Conservation (phyloP, 2,888 invertebrate genomes). For the Acanthosepion pharaonis region DNA sequence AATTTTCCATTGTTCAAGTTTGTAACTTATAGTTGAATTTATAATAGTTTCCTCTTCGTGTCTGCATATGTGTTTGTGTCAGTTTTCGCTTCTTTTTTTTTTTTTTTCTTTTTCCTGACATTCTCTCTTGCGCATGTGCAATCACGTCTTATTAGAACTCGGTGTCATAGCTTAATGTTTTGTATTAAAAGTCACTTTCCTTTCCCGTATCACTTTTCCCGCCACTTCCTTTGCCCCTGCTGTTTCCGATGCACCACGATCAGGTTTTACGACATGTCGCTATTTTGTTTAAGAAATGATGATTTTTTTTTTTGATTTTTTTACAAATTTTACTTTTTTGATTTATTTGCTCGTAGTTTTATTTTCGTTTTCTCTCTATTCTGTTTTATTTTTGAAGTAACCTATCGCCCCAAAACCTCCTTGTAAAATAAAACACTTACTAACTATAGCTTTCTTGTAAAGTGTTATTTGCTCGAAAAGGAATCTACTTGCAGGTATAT, state of each 20-base stretch:
- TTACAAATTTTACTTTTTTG: background rate
- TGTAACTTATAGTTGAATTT: too few relatives aligned
- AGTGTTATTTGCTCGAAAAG: too few relatives aligned
- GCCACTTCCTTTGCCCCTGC: background rate
- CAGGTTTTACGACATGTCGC: background rate
- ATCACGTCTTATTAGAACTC: background rate
- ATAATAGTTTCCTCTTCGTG: background rate
- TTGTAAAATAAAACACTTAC: too few relatives aligned
- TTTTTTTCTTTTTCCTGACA: background rate
- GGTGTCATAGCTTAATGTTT: background rate
- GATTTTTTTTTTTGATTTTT: background rate
- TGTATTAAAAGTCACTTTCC: background rate
- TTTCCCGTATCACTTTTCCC: background rate
- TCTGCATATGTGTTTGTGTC: too few relatives aligned
- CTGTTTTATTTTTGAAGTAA: background rate
- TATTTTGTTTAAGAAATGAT: background rate
- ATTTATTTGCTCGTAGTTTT: background rate
- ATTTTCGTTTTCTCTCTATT: background rate
- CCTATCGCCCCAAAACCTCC: background rate
- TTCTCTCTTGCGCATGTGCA: background rate
- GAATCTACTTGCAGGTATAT: too few relatives aligned
- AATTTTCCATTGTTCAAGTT: background rate
- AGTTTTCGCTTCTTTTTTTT: too few relatives aligned
- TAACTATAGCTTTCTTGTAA: too few relatives aligned
- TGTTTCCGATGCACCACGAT: background rate